A percentile compares a stretch with the other conserved stretches of the same genome.
Conservation (phyloP, 2,113 vertebrate genomes). For the Salminus brasiliensis region DNA sequence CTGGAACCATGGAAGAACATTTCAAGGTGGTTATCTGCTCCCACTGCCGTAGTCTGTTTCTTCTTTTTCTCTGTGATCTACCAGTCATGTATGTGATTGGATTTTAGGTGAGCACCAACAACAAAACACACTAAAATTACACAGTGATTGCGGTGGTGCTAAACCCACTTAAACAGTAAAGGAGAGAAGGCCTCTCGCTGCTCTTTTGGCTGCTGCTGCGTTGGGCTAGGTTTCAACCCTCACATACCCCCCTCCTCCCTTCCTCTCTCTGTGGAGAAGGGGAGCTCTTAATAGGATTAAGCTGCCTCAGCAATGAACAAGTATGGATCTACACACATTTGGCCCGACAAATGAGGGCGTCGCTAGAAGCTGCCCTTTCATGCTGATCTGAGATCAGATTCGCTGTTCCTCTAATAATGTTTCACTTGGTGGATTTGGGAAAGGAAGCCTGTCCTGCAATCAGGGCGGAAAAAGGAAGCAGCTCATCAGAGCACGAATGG, state of each 20-base stretch:
- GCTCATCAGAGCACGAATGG: neutral
- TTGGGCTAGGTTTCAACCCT: constrained; percentile 72
- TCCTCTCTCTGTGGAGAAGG: constrained; percentile 73
- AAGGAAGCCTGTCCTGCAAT: constrained; percentile 1
- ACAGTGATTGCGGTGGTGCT: constrained; percentile 87
- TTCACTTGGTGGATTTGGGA: constrained; percentile 14
- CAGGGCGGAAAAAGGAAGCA: constrained; percentile 11
- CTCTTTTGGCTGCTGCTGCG: constrained; percentile 68
- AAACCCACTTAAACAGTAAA: constrained; percentile 81
- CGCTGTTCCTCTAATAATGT: constrained; percentile 9
- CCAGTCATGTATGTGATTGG: constrained; percentile 92
- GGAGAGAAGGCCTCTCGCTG: constrained; percentile 76
- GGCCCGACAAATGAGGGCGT: constrained; percentile 73
- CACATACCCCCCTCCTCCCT: constrained; percentile 43
- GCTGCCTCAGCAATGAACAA: constrained; percentile 75
- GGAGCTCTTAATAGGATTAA: constrained; percentile 85
- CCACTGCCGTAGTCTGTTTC: constrained; percentile 66
- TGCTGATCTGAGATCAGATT: constrained; percentile 39
- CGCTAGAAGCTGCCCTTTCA: constrained; percentile 19
- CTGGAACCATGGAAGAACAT: constrained; percentile 3
- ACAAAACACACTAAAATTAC: constrained; percentile 84
- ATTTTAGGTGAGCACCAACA: constrained; percentile 85
- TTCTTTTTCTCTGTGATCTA: constrained; percentile 83
- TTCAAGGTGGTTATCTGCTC: constrained; percentile 68
- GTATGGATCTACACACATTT: constrained; percentile 75